Evolutionary conservation across 2,888 invertebrate genomes (phyloP).

Genomic region (Euplexia lucipara): DNA sequence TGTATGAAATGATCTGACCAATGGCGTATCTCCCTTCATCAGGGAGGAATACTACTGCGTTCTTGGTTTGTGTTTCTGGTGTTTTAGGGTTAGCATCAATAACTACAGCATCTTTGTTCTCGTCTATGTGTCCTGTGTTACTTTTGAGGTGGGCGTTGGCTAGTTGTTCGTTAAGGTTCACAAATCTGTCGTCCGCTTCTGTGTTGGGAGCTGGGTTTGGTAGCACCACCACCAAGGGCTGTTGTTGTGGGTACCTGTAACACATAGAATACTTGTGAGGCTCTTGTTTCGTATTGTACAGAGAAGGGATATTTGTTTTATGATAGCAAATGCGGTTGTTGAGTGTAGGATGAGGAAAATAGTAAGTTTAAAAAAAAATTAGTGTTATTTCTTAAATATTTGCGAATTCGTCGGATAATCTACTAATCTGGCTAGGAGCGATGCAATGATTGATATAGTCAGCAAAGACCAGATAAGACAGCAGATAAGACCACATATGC

Average conservation of each 20-base stretch:
- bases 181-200: conserved; percentile 47
- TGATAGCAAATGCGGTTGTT: not conserved
- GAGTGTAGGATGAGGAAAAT: too few relatives aligned
- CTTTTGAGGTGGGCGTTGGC: conserved; percentile 52
- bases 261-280: conserved; percentile 3
- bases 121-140: conserved; percentile 67
- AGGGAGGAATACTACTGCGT: conserved; percentile 67
- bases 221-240: conserved; percentile 75
- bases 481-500: too few relatives aligned
- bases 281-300: not conserved
- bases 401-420: too few relatives aligned
- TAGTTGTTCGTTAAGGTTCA: conserved; percentile 57
- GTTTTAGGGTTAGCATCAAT: conserved; percentile 74
- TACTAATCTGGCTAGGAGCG: too few relatives aligned
- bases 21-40: conserved; percentile 76
- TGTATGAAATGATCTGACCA: conserved; percentile 87
- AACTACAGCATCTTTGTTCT: conserved; percentile 76
- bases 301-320: not conserved
- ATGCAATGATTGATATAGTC: too few relatives aligned
- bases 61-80: conserved; percentile 44
- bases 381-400: too few relatives aligned
- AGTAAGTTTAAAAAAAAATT: too few relatives aligned
- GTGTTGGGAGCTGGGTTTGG: conserved; percentile 64
- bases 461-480: too few relatives aligned
- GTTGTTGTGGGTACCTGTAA: conserved; percentile 72